Conservation (phyloP, 1,140 invertebrate species). For the Drosophila willistoni region DNA sequence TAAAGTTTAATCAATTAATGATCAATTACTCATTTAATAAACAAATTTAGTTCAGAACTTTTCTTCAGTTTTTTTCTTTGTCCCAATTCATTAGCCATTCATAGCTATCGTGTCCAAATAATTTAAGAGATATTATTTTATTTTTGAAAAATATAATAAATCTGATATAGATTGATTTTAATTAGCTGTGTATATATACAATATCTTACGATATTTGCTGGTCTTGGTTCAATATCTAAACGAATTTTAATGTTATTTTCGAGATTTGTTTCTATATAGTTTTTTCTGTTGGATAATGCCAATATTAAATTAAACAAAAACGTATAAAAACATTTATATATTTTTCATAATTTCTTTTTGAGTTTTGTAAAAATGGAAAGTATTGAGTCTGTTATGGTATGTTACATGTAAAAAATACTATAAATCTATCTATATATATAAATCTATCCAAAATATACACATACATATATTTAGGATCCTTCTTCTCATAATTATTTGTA, state of each 20-base stretch:
- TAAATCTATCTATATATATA: neutral
- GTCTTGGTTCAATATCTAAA: slow-evolving; percentile 31
- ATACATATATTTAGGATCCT: slow-evolving; percentile 41
- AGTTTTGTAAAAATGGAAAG: slow-evolving; percentile 30
- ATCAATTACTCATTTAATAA: neutral
- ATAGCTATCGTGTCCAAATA: neutral
- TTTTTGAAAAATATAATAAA: neutral
- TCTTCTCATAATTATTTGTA: slow-evolving; percentile 77
- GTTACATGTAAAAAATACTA: slow-evolving; percentile 34
- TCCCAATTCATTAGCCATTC: neutral
- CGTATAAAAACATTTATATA: neutral
- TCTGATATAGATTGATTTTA: neutral
- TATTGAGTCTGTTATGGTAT: slow-evolving; percentile 42
- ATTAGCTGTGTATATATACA: neutral
- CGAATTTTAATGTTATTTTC: slow-evolving; percentile 71
- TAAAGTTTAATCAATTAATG: too few relatives aligned
- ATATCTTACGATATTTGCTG: neutral
- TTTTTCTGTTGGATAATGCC: neutral
- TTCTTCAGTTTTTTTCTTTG: too few relatives aligned
- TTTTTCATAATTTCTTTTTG: slow-evolving; percentile 16
- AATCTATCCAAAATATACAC: too few relatives aligned
- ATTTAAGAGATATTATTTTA: neutral
- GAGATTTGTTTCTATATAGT: slow-evolving; percentile 48
- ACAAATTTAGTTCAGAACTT: neutral
- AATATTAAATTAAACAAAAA: neutral